Evolutionary conservation across 92 coral and sea anemone genomes (phyloP).

Genomic region (Siderastrea radians): DNA sequence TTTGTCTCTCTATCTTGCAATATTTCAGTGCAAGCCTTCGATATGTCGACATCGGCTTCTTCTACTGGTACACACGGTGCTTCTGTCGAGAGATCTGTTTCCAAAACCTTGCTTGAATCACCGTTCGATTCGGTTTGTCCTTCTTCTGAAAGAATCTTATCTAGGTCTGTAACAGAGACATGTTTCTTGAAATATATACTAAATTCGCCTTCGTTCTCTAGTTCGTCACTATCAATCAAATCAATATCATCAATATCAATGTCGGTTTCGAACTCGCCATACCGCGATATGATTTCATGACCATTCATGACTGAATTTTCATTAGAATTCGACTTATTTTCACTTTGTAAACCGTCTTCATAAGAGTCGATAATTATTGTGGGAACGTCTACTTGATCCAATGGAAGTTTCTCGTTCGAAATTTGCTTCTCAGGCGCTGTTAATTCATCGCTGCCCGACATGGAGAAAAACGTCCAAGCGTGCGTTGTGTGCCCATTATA

Average conservation of each 20-base stretch:
- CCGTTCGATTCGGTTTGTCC: constrained; percentile 11
- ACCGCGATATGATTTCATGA: constrained; percentile 8
- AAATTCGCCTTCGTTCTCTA: constrained; percentile 60
- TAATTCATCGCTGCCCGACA: constrained; percentile 67
- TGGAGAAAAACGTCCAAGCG: constrained; percentile 90
- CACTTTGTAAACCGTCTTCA: constrained; percentile 38
- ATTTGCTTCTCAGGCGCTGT: constrained; percentile 10
- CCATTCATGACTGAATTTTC: constrained; percentile 26
- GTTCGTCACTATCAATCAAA: constrained; percentile 62
- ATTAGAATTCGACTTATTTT: constrained; percentile 15
- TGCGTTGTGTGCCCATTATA: constrained; percentile 65
- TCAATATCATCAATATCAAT: constrained; percentile 85
- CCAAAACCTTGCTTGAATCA: constrained; percentile 8
- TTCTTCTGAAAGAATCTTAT: constrained; percentile 65
- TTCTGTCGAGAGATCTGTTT: constrained; percentile 24
- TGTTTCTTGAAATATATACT: constrained; percentile 82
- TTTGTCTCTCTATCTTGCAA: background rate
- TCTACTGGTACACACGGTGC: background rate
- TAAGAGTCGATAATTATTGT: constrained; percentile 67
- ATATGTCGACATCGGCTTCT: background rate
- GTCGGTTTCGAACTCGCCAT: constrained; percentile 79
- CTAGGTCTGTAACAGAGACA: constrained; percentile 89
- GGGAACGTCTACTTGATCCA: constrained; percentile 41
- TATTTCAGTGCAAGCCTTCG: background rate
- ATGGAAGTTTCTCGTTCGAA: constrained; percentile 10